Percentiles rank a stretch among this genome's conserved stretches.
Evolutionary conservation across 2,888 invertebrate genomes (phyloP).

Genomic region (Griposia aprilina): DNA sequence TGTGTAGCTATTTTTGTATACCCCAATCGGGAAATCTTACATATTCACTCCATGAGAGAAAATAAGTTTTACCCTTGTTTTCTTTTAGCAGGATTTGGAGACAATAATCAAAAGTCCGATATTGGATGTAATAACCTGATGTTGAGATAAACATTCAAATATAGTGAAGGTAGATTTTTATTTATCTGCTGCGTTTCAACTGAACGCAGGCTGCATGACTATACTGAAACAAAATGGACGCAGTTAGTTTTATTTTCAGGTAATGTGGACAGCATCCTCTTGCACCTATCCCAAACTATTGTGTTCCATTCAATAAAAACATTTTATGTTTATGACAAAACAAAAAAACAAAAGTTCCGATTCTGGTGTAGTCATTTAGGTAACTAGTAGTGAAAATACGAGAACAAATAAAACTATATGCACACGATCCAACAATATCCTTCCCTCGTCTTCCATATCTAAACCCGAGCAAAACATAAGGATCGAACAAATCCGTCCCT

Average conservation of each 20-base stretch:
- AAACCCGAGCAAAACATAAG: slow-evolving; percentile 32
- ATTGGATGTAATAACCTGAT: slow-evolving; percentile 7
- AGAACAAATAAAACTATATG: background rate
- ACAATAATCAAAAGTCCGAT: slow-evolving; percentile 24
- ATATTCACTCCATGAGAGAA: slow-evolving; percentile 15
- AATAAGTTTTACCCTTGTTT: slow-evolving; percentile 28
- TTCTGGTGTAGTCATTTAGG: background rate
- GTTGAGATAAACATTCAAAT: background rate
- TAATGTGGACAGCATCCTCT: background rate
- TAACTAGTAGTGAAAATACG: background rate
- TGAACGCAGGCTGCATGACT: background rate
- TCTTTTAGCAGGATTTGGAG: slow-evolving; percentile 20
- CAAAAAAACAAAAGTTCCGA: background rate
- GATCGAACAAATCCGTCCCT: slow-evolving; percentile 30
- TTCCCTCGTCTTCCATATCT: background rate
- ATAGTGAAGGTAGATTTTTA: background rate
- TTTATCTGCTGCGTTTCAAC: background rate
- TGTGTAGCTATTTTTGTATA: slow-evolving; percentile 14
- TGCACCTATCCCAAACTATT: background rate
- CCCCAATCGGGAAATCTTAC: slow-evolving; percentile 16
- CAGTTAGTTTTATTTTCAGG: background rate
- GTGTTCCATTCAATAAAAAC: too few relatives aligned
- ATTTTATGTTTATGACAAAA: too few relatives aligned
- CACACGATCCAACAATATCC: slow-evolving; percentile 8
- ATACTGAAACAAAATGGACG: background rate